phyloP scores from a whole-genome alignment of 2,888 invertebrate genomes.

The Stenurella melanura region DNA sequence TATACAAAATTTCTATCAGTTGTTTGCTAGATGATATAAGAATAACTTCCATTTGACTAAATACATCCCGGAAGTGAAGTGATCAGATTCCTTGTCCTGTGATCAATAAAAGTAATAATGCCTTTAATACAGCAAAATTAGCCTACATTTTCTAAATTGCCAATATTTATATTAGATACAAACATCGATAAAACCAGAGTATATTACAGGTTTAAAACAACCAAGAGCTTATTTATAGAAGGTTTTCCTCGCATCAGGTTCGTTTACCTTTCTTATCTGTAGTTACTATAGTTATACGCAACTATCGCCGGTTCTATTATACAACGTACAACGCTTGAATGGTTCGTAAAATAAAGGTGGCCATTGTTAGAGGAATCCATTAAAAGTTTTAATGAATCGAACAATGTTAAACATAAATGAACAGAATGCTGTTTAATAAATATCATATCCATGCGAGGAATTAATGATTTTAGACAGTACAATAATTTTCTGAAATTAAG shows the following conservation, averaged over 20 bases:
- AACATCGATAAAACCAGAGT: neutral
- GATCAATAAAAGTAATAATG: neutral
- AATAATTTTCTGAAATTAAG: neutral
- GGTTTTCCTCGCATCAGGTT: constrained; percentile 29
- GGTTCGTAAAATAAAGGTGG: constrained; percentile 32
- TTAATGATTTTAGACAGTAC: neutral
- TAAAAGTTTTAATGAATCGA: constrained; percentile 1
- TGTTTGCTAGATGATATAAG: too few relatives aligned
- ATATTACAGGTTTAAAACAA: constrained; percentile 24
- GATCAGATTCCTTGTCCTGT: neutral
- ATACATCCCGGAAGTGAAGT: neutral
- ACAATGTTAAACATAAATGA: constrained; percentile 14
- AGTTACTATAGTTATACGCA: constrained; percentile 33
- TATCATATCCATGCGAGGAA: neutral
- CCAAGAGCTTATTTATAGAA: constrained; percentile 36
- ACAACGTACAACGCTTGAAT: constrained; percentile 32
- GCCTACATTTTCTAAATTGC: constrained; percentile 3
- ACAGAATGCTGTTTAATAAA: neutral
- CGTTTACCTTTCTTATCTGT: constrained; percentile 47
- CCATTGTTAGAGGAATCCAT: constrained; percentile 23
- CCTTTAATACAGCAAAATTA: neutral
- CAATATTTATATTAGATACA: neutral
- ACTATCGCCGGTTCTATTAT: constrained; percentile 34
- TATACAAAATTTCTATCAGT: too few relatives aligned
- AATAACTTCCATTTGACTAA: neutral